Evolutionary conservation across 2,797 vertebrate species (phyloP), one percentile per base, ranked within the genome.

Genomic region (Lateolabrax maculatus): DNA sequence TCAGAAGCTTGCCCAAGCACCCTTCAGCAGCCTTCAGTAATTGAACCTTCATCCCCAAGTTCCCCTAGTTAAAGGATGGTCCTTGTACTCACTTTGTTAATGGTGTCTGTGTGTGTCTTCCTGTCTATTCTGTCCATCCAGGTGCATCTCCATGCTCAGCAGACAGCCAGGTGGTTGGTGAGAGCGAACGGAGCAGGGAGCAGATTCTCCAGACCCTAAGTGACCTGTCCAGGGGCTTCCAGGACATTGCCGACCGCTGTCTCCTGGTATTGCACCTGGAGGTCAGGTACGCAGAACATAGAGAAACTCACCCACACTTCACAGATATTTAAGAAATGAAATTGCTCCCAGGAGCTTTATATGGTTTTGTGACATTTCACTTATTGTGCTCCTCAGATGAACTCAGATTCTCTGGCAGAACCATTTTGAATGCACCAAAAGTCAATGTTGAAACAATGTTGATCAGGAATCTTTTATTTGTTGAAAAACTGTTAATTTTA

Each of bases 161-260:
- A 27, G 98, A 99, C 25, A 92, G 90, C 84, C 97, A 97, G 2
- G 61, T 71, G 76, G 94, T 83, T 15, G 84, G 95, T 63, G 97
- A 98, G 39, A 96, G 94, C 0, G 94, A 96, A 0, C 96, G 97
- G 0, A 96, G 96, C 18, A 96, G 97, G 0, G 98, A 99, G 60
- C 97, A 98, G 94, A 99, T 99, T 90, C 93, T 97, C 71, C 98
- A 98, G 90, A 98, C 96, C 0, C 94, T 99, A 11, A 95, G 88
- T 0, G 97, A 99, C 88, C 95, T 99, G 72, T 96, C 97, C 84
- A 96, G 91, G 70, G 95, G 96, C 31, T 99, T 99, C 88, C 98
- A 99, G 84, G 98, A 98, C 64, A 97, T 99, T 87, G 97, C 98
- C 0, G 96, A 99, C 83, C 97, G 98, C 87, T 99, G 98, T 91